Evolutionary conservation across 2,888 invertebrate species (phyloP).

Genomic region (Hipparchia sbordonii): DNA sequence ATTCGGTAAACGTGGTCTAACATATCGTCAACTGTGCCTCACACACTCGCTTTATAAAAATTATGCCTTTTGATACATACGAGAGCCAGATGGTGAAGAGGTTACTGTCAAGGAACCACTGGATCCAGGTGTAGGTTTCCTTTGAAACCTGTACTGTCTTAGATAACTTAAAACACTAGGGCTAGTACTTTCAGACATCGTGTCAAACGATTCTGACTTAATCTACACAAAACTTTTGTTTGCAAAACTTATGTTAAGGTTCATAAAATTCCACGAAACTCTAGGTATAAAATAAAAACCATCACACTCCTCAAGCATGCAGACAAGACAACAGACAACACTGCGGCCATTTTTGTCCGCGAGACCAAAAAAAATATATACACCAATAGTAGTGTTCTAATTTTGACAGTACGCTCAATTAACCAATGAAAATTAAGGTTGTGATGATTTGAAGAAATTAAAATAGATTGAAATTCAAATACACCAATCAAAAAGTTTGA

Average conservation of each 20-base stretch:
- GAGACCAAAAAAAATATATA: conserved; percentile 55
- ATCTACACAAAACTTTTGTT: conserved; percentile 38
- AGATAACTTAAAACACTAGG: conserved; percentile 85
- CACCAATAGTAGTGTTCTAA: conserved; percentile 51
- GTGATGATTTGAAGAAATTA: background rate
- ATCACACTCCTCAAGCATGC: conserved; percentile 60
- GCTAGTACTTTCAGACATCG: conserved; percentile 77
- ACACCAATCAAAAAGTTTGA: conserved; percentile 7
- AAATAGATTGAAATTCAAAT: conserved; percentile 17
- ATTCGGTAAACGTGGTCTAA: conserved; percentile 52
- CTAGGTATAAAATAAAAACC: conserved; percentile 52
- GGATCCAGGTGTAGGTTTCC: conserved; percentile 76
- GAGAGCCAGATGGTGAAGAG: conserved; percentile 64
- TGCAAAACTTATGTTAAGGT: conserved; percentile 45
- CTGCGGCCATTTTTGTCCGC: conserved; percentile 81
- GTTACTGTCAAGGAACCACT: conserved; percentile 64
- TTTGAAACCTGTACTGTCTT: conserved; percentile 87
- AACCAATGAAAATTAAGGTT: conserved; percentile 31
- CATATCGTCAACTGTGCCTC: conserved; percentile 48
- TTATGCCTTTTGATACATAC: conserved; percentile 57
- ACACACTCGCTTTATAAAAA: conserved; percentile 50
- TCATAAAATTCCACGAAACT: conserved; percentile 45
- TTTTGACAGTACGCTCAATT: conserved; percentile 38
- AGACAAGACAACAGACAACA: conserved; percentile 58
- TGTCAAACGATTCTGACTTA: conserved; percentile 33